These are phyloP conservation scores for Pollimyrus isidori DNA, from an alignment of 2,113 vertebrate genomes.

Conservation along the genomic window DNA sequence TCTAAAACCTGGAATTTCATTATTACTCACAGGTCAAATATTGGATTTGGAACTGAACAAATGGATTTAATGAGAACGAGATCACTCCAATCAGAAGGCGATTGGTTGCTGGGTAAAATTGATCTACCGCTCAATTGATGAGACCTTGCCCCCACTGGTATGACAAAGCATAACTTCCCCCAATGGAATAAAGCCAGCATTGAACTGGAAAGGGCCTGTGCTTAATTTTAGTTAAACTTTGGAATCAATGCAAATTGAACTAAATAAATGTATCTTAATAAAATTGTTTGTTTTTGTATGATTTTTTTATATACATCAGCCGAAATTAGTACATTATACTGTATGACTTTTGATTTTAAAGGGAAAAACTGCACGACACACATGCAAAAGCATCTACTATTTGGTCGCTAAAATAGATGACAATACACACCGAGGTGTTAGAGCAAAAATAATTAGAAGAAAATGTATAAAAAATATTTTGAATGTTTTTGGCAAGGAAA, in stretches of 20 bases:
- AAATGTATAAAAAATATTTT: too few species aligned
- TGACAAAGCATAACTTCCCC: neutral
- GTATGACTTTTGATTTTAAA: neutral
- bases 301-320: neutral
- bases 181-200: neutral
- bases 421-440: too few species aligned
- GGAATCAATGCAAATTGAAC: neutral
- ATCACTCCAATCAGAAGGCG: conserved; percentile 40
- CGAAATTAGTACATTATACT: neutral
- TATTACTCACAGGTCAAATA: conserved; percentile 45
- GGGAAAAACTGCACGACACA: too few species aligned
- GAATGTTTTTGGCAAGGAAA: neutral
- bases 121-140: neutral
- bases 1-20: conserved; percentile 34
- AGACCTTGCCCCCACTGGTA: neutral
- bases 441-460: too few species aligned
- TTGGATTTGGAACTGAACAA: conserved; percentile 47
- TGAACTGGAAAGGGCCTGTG: neutral
- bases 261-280: neutral
- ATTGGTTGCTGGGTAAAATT: conserved; percentile 39
- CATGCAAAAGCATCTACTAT: too few species aligned
- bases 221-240: neutral
- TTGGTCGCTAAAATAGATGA: neutral
- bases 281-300: neutral
- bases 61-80: conserved; percentile 47